Percentiles rank a stretch among this genome's conserved stretches.
These are phyloP conservation scores for Euura saliciscinereae DNA, from an alignment of 1,140 invertebrate species.

Conservation along the genomic window DNA sequence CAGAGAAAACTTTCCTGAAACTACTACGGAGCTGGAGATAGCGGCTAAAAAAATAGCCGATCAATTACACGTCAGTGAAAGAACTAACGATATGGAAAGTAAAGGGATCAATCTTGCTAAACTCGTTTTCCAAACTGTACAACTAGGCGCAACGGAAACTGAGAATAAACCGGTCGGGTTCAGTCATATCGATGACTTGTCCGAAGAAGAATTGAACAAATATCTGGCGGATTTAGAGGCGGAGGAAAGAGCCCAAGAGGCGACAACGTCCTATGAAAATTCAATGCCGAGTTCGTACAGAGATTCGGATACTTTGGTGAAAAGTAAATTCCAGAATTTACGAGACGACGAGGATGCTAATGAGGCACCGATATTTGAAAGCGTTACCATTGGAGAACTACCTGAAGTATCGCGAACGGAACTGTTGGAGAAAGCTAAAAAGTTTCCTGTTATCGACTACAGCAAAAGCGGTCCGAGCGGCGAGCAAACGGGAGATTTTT, in stretches of 20 bases:
- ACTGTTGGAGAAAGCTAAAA: conserved; percentile 46
- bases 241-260: conserved; percentile 47
- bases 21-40: conserved; percentile 41
- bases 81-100: conserved; percentile 23
- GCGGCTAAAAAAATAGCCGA: conserved; percentile 40
- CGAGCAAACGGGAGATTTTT: conserved; percentile 31
- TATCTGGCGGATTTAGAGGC: conserved; percentile 65
- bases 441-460: conserved; percentile 49
- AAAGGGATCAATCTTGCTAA: conserved; percentile 32
- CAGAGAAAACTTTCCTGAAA: conserved; percentile 36
- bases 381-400: conserved; percentile 45
- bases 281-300: conserved; percentile 15
- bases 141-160: conserved; percentile 29
- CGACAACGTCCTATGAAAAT: conserved; percentile 37
- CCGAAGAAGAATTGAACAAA: conserved; percentile 64
- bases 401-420: conserved; percentile 44
- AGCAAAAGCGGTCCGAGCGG: conserved; percentile 26
- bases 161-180: conserved; percentile 40
- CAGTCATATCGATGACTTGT: conserved; percentile 56
- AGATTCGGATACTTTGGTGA: conserved; percentile 5
- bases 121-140: conserved; percentile 41
- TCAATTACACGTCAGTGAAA: conserved; percentile 28
- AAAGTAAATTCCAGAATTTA: conserved; percentile 16
- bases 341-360: conserved; percentile 48
- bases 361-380: conserved; percentile 49